phyloP scores from a whole-genome alignment of 2,113 vertebrate genomes.

The Cyphomyrus plagiostoma region DNA sequence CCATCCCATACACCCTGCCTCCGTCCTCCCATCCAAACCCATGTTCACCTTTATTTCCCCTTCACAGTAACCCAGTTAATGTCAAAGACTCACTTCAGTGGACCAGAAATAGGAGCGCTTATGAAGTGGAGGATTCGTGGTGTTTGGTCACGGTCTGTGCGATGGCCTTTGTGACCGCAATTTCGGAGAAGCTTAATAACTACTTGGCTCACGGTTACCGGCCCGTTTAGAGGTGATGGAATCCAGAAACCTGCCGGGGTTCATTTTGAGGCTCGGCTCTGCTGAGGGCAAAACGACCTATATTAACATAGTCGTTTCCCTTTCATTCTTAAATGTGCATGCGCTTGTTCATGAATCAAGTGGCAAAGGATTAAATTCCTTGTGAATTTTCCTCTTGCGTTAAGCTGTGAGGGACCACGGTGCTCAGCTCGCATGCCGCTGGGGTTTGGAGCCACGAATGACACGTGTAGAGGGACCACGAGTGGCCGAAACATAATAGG shows the following conservation, averaged over 20 bases:
- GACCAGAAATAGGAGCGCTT: slow-evolving; percentile 43
- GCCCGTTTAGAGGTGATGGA: slow-evolving; percentile 35
- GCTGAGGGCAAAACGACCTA: not conserved
- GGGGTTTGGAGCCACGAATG: not conserved
- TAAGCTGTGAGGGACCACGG: not conserved
- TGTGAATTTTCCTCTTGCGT: not conserved
- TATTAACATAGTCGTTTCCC: not conserved
- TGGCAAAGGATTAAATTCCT: not conserved
- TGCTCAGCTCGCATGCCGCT: not conserved
- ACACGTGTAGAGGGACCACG: not conserved
- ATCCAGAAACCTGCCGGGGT: slow-evolving; percentile 30
- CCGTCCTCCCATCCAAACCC: not conserved
- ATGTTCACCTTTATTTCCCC: slow-evolving; percentile 20
- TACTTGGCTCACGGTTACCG: slow-evolving; percentile 39
- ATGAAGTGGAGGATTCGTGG: slow-evolving; percentile 25
- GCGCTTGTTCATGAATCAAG: slow-evolving; percentile 28
- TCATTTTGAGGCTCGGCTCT: not conserved
- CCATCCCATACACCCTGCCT: not conserved
- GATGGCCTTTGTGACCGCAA: slow-evolving; percentile 22
- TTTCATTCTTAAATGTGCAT: not conserved
- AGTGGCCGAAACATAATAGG: not conserved
- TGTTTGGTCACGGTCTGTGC: slow-evolving; percentile 37
- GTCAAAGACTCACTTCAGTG: slow-evolving; percentile 43
- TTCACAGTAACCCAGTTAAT: slow-evolving; percentile 36
- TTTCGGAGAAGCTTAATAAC: slow-evolving; percentile 46